Conservation (phyloP, 2,888 invertebrate genomes). For the Malthinus seriepunctatus region DNA sequence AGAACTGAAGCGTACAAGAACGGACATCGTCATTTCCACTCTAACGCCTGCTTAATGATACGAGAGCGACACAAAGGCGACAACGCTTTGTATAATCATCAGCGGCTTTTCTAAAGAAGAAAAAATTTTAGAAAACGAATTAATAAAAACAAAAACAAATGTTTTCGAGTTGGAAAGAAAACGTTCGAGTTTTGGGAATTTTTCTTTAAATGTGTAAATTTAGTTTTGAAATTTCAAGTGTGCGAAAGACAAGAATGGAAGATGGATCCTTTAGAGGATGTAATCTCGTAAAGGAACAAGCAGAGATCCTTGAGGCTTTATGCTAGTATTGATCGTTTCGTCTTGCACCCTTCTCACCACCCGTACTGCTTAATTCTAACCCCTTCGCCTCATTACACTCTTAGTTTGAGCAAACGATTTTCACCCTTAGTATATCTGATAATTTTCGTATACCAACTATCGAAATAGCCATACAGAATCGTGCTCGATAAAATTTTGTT, state of each 20-base stretch:
- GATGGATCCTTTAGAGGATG: slow-evolving; percentile 30
- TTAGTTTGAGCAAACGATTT: slow-evolving; percentile 51
- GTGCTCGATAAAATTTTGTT: slow-evolving; percentile 15
- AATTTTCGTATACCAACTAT: slow-evolving; percentile 37
- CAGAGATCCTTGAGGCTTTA: slow-evolving; percentile 48
- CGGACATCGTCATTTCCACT: slow-evolving; percentile 51
- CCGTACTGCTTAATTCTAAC: slow-evolving; percentile 49
- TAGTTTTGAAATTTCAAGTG: not conserved
- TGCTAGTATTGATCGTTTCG: slow-evolving; percentile 50
- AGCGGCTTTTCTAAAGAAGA: slow-evolving; percentile 18
- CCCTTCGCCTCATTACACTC: slow-evolving; percentile 55
- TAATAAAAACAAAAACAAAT: not conserved
- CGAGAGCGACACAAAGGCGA: slow-evolving; percentile 52
- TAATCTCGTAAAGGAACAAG: slow-evolving; percentile 39
- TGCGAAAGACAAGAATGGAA: slow-evolving; percentile 9
- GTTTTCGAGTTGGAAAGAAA: not conserved
- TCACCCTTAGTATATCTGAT: slow-evolving; percentile 51
- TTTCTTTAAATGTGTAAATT: not conserved
- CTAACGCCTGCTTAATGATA: slow-evolving; percentile 51
- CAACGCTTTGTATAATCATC: slow-evolving; percentile 28
- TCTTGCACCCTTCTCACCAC: slow-evolving; percentile 44
- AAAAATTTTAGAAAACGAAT: slow-evolving; percentile 17
- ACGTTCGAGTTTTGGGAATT: not conserved
- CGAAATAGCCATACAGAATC: slow-evolving; percentile 11
- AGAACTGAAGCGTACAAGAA: slow-evolving; percentile 47